Base-by-base conservation (phyloP, 2,113 vertebrate genomes). In the Odontophorus gujanensis region DNA sequence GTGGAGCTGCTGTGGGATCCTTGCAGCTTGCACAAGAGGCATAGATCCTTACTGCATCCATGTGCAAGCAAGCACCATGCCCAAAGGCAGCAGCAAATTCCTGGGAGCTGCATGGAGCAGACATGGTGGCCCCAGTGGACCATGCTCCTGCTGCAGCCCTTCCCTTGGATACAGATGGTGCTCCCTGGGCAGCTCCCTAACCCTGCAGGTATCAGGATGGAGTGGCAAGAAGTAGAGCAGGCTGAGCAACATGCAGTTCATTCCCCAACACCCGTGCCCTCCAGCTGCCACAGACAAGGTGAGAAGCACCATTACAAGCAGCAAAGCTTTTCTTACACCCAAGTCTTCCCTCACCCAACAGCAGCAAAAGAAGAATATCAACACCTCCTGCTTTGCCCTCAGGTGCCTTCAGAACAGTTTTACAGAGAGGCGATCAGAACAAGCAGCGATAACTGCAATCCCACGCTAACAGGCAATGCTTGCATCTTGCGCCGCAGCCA, bases 401-500 rank as follows among this genome's bases (percentile, higher is more conserved):
- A 38, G 90, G 95, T 88, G 48, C 58, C 59, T 91, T 85, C 73
- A 58, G 77, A 93, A 78, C 47, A 48, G 72, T 85, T 95, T 81
- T 80, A 76, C 11, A 51, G 30, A 63, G 50, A 74, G 68, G 62
- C 8, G 24, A 82, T 71, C 63, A 57, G 51, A 89, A 80, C 26
- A 68, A 89, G 66, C 36, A 61, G 30, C 9, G 3, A 81, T 89
- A 90, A 59, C 36, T 6, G 3, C 20, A 3, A 38, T 30, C 68
- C 43, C 3, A 3, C 32, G 16, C 22, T 36, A 69, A 72, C 9
- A 24, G 28, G 53, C 88, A 77, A 34, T 7, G 59, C 10, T 72
- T 8, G 21, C 22, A n/a, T 92, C 85, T 55, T 13, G 24, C 61
- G 62, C n/a, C n/a, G 8, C 34, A 7, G 45, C 4, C 26, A 28